Evolutionary conservation across 2,113 vertebrate species (phyloP).

Genomic region (Recurvirostra avosetta): DNA sequence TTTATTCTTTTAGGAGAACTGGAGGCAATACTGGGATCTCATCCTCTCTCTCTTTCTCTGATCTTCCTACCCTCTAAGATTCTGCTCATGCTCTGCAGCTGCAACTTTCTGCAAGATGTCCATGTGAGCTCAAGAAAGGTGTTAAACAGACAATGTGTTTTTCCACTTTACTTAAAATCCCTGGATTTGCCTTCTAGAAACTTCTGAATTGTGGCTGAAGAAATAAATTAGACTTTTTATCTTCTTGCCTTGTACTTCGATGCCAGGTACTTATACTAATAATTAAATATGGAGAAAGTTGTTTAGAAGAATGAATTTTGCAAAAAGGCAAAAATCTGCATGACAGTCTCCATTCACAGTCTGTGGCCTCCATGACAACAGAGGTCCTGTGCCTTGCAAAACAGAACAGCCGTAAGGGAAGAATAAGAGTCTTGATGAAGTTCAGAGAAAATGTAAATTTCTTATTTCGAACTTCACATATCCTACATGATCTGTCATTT

Average conservation of each 20-base stretch:
- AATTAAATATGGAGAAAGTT: neutral
- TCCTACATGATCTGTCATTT: neutral
- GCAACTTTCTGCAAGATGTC: neutral
- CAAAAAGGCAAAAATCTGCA: neutral
- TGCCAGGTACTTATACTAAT: neutral
- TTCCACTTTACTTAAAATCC: neutral
- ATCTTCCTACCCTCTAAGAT: neutral
- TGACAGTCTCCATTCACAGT: neutral
- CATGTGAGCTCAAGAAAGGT: neutral
- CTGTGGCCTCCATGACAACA: neutral
- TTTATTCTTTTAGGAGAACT: neutral
- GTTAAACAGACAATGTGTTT: neutral
- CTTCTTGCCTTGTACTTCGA: neutral
- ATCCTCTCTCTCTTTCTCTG: neutral
- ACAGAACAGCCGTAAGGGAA: neutral
- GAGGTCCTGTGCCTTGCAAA: neutral
- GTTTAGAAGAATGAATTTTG: neutral
- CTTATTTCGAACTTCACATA: neutral
- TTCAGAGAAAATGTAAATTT: neutral
- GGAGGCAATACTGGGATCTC: neutral
- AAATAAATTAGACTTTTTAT: neutral
- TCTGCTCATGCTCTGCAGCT: neutral
- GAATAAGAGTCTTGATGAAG: neutral
- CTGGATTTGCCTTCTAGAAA: neutral
- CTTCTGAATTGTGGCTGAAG: neutral